Base-by-base conservation (phyloP, 1,140 invertebrate genomes). In the Physella acuta region DNA sequence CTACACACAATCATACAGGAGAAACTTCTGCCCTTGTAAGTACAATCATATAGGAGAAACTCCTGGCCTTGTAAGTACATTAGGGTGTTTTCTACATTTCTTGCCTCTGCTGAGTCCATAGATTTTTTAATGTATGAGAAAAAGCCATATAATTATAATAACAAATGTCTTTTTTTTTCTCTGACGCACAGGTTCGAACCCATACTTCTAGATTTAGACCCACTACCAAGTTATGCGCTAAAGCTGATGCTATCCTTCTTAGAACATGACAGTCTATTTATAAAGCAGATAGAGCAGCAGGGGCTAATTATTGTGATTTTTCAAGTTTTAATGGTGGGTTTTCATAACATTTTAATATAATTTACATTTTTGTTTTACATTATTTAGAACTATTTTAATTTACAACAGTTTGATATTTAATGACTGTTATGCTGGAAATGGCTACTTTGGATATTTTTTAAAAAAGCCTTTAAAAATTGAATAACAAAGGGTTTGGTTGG, bases 161-260 rank as follows among this genome's bases (percentile, higher is more conserved):
- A n/a, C n/a, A n/a, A n/a, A n/a, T n/a, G n/a, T n/a, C n/a, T n/a
- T n/a, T n/a, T n/a, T n/a, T n/a, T n/a, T n/a, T n/a, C n/a, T n/a
- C n/a, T n/a, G n/a, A n/a, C n/a, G n/a, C n/a, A n/a, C 52, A 82
- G 82, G 59, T 82, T 74, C 76, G 82, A 83, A 61, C 79, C 80
- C 65, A 75, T 83, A 34, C 66, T 83, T 24, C 64, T 83, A 31
- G 82, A 83, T 49, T 78, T 76, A 36, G 80, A 83, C 51, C 82
- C 82, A 3, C 68, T 82, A 26, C 82, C 82, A 33, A 76, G 78
- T 52, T 81, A 79, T 74, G 78, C 74, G 0, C 71, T 83, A 56
- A 82, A 81, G 60, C 68, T 83, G 16, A 61, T 82, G 33, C 68
- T 76, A 26, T 74, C 77, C 34, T 51, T 82, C 34, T 68, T 83